Percentiles rank a stretch among this genome's conserved stretches.
Evolutionary conservation across 2,888 invertebrate species (phyloP).

Genomic region (Mimas tiliae): DNA sequence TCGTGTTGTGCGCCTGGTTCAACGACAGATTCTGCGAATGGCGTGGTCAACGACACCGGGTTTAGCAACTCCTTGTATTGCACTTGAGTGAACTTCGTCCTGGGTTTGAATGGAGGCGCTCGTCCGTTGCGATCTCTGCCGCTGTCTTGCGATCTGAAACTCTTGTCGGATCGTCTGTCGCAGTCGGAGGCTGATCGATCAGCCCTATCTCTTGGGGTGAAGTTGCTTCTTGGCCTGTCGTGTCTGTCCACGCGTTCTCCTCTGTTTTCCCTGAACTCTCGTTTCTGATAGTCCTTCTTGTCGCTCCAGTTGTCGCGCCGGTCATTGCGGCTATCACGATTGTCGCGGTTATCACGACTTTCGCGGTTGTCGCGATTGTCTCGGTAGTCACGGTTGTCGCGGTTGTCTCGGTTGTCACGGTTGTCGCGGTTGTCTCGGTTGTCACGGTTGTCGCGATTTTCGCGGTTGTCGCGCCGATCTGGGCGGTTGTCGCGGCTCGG

Average conservation of each 20-base stretch:
- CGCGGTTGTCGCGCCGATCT: conserved; percentile 39
- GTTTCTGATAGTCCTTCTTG: conserved; percentile 38
- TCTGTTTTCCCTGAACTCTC: conserved; percentile 47
- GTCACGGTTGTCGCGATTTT: conserved; percentile 38
- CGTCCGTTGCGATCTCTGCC: conserved; percentile 51
- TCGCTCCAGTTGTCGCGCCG: conserved; percentile 43
- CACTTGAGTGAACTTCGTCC: conserved; percentile 64
- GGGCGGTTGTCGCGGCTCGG: conserved; percentile 43
- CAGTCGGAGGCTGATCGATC: conserved; percentile 63
- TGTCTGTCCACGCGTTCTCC: conserved; percentile 44
- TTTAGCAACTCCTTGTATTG: conserved; percentile 68
- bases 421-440: conserved; percentile 54
- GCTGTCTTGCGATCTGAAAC: conserved; percentile 61
- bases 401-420: conserved; percentile 52
- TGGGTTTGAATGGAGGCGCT: conserved; percentile 61
- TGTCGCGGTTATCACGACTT: conserved; percentile 38
- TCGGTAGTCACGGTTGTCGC: conserved; percentile 45
- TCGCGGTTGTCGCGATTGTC: conserved; percentile 41
- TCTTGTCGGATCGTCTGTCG: conserved; percentile 62
- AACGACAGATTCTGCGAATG: conserved; percentile 75
- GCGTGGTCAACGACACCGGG: conserved; percentile 77
- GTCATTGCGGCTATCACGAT: conserved; percentile 41
- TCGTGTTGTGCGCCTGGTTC: conserved; percentile 82
- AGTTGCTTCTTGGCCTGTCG: conserved; percentile 62
- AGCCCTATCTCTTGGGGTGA: conserved; percentile 63